Percentiles rank a stretch among this genome's conserved stretches.
These are phyloP conservation scores for Drosophila quinaria DNA, from an alignment of 2,888 invertebrate species.

Conservation along the genomic window DNA sequence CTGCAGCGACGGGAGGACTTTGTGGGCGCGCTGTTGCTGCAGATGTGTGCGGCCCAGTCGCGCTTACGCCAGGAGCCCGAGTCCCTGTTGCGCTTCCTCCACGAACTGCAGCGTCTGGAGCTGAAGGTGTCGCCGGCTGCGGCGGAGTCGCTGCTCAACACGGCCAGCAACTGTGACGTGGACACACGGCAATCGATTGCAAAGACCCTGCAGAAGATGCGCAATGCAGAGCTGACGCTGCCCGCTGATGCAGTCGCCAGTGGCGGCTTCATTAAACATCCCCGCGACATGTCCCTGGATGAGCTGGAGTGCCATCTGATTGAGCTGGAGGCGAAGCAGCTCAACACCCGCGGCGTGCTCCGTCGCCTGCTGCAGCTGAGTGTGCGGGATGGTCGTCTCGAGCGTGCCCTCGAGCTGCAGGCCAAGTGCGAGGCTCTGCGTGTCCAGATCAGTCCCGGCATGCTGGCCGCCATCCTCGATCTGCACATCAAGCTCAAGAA, in stretches of 20 bases:
- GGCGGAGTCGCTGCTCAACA: constrained; percentile 84
- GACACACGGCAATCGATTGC: constrained; percentile 62
- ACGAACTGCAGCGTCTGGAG: constrained; percentile 83
- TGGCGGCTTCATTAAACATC: constrained; percentile 86
- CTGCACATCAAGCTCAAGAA: constrained; percentile 87
- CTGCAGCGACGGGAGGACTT: constrained; percentile 87
- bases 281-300: constrained; percentile 88
- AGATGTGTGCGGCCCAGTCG: constrained; percentile 85
- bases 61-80: constrained; percentile 85
- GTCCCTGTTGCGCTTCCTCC: constrained; percentile 85
- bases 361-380: constrained; percentile 88
- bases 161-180: constrained; percentile 41
- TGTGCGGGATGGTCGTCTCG: constrained; percentile 87
- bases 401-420: constrained; percentile 87
- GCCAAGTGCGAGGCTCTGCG: constrained; percentile 87
- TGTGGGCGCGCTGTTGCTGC: constrained; percentile 87
- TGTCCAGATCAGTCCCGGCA: constrained; percentile 88
- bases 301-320: constrained; percentile 88
- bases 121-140: constrained; percentile 86
- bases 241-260: constrained; percentile 54
- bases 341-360: constrained; percentile 89
- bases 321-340: constrained; percentile 89
- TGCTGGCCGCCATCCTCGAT: constrained; percentile 89
- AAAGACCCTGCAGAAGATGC: constrained; percentile 83
- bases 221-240: constrained; percentile 84